These are phyloP conservation scores for Xiphophorus maculatus DNA, from an alignment of 2,113 vertebrate genomes.

Conservation along the genomic window DNA sequence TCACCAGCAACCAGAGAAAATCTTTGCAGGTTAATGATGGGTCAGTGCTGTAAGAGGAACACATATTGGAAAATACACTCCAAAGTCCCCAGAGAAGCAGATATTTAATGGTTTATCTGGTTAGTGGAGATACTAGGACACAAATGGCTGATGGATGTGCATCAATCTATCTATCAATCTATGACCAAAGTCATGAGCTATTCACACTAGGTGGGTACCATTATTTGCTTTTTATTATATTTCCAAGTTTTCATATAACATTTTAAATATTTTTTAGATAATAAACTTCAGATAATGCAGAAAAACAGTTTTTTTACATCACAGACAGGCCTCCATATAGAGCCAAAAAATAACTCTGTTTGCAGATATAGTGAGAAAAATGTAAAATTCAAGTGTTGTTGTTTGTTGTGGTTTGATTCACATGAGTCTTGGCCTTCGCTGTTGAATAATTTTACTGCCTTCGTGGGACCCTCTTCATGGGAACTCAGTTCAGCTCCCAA, in stretches of 20 bases:
- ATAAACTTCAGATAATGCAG: background rate
- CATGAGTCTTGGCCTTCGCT: background rate
- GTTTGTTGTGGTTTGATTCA: background rate
- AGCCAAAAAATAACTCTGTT: background rate
- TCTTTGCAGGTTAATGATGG: slow-evolving; percentile 54
- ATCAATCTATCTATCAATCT: slow-evolving; percentile 1
- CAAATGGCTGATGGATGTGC: slow-evolving; percentile 49
- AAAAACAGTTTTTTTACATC: background rate
- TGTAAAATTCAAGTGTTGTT: background rate
- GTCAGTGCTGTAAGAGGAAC: slow-evolving; percentile 29
- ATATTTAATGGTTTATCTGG: slow-evolving; percentile 58
- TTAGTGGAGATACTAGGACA: slow-evolving; percentile 47
- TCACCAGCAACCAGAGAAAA: slow-evolving; percentile 46
- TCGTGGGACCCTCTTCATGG: background rate
- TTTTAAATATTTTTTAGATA: too few species aligned
- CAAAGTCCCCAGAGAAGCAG: slow-evolving; percentile 26
- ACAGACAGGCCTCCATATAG: background rate
- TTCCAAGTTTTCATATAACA: background rate
- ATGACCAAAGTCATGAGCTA: background rate
- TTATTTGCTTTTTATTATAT: background rate
- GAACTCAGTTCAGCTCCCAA: background rate
- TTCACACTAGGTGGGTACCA: background rate
- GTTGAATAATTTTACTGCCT: background rate
- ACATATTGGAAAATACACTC: slow-evolving; percentile 27
- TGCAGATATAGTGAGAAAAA: background rate